phyloP scores from a whole-genome alignment of 2,113 vertebrate genomes.

The Motacilla tschutschensis region DNA sequence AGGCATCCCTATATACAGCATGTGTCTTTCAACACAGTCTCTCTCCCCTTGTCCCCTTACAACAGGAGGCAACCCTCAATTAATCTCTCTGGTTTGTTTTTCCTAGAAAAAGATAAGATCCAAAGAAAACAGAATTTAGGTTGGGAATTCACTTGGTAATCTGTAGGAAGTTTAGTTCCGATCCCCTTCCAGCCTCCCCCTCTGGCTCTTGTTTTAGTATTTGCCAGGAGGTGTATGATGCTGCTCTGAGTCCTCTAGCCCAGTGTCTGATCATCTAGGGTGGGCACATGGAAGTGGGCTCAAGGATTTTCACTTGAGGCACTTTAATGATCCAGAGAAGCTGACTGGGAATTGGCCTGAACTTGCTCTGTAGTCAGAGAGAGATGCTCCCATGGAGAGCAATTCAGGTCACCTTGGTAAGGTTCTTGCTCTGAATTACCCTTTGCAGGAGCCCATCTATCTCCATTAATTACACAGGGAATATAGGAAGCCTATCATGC shows the following conservation, averaged over 20 bases:
- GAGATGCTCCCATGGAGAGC: background rate
- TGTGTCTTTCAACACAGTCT: background rate
- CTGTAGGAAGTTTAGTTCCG: background rate
- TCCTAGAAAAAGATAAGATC: background rate
- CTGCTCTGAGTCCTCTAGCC: background rate
- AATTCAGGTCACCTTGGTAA: conserved; percentile 14
- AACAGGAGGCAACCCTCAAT: background rate
- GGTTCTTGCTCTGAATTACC: background rate
- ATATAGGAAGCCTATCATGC: background rate
- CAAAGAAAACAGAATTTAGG: background rate
- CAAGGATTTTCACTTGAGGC: background rate
- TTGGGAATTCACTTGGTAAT: background rate
- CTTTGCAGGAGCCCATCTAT: background rate
- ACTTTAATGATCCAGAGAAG: background rate
- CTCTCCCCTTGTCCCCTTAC: background rate
- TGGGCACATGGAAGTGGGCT: background rate
- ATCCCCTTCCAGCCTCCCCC: background rate
- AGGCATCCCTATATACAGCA: background rate
- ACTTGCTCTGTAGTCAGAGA: background rate
- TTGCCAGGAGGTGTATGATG: background rate
- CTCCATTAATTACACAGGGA: background rate
- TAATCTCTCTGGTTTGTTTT: background rate
- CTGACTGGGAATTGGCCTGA: background rate
- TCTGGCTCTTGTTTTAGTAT: background rate
- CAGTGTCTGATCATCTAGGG: background rate